Evolutionary conservation across 2,888 invertebrate genomes (phyloP), one percentile per base, ranked within the genome.

Genomic region (Abrostola triplasia): DNA sequence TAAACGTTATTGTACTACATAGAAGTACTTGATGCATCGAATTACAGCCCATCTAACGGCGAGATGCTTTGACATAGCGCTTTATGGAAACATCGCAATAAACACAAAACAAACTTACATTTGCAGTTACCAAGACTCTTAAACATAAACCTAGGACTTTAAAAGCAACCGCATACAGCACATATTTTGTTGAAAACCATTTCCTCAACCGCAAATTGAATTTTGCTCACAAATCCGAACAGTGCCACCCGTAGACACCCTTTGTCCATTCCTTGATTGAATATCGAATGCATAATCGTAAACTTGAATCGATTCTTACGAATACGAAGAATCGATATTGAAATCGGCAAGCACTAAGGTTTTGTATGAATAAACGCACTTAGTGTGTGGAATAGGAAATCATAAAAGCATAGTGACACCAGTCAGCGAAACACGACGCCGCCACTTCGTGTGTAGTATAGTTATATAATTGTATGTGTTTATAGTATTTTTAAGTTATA

Each of bases 241-340:
- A 83, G 76, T 73, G 76, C 80, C 76, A 83, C 77, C 80, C 78
- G 80, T 78, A 81, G 79, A 80, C 77, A 80, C 69, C 85, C 84
- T 90, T 92, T 91, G 92, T 91, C 83, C 85, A 81, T 73, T 78
- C 73, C 75, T 88, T 89, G 92, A 92, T 91, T 91, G 90, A 92
- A 92, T 90, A 88, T 88, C 86, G 85, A 85, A 90, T 86, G 86
- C 73, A 89, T 87, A 90, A 90, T 93, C 92, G 89, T 92, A 93
- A 93, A 92, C 73, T 84, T 80, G 83, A 85, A 88, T 89, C 90
- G 89, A 90, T 89, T 90, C 85, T 86, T 82, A 81, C 80, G 75
- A 85, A 84, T 88, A 85, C 88, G 84, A 81, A 86, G 89, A 88
- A 88, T 88, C 82, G 86, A 84, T 88, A 88, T 90, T 88, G 85